phyloP scores from a whole-genome alignment of 2,797 vertebrate species.

The Halcyon chelicuti region DNA sequence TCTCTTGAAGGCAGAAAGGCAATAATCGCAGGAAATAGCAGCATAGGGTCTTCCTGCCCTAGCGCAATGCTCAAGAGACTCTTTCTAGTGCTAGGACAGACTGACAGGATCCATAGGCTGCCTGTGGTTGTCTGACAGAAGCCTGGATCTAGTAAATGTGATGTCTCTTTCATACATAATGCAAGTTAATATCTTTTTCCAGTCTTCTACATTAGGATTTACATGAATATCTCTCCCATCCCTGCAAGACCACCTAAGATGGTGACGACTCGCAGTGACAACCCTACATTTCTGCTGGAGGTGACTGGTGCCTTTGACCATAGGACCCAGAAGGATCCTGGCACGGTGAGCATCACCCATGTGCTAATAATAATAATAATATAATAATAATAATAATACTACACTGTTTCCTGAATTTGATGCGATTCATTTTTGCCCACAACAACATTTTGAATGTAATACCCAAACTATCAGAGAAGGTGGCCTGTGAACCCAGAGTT shows the following conservation, averaged over 20 bases:
- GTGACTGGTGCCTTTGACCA: rapidly evolving
- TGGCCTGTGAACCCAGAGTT: neutral
- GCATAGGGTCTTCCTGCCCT: neutral
- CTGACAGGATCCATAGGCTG: neutral
- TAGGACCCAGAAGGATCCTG: neutral
- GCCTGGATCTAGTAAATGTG: neutral
- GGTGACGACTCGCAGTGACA: neutral
- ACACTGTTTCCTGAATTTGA: neutral
- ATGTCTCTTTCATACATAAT: neutral
- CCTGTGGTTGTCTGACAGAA: neutral
- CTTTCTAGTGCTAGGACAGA: neutral
- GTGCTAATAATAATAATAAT: too few species aligned
- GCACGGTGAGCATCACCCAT: neutral
- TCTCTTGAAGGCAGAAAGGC: neutral
- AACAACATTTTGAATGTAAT: neutral
- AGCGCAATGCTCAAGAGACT: neutral
- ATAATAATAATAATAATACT: neutral
- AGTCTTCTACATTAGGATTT: neutral
- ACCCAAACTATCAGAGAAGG: neutral
- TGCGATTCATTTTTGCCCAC: neutral
- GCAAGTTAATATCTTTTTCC: neutral
- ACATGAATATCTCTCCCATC: neutral
- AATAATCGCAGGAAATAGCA: neutral
- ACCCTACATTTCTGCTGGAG: neutral
- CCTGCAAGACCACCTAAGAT: neutral